Base-by-base conservation (phyloP, 1,140 invertebrate species). In the Chionoecetes opilio region DNA sequence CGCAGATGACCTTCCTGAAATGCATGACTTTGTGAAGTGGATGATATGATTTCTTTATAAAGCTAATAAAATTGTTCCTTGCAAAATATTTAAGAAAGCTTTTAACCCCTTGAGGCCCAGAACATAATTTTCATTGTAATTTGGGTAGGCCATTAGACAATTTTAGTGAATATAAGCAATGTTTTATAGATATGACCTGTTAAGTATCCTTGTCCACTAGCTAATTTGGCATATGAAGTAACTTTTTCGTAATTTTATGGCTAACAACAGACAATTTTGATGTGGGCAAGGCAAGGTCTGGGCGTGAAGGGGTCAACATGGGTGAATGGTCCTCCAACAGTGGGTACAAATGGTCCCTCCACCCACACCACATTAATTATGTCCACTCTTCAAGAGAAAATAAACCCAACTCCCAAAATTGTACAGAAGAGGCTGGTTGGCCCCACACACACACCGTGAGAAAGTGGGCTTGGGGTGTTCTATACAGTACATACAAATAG, bases 401-500 rank as follows among this genome's bases (percentile, higher is more conserved):
- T n/a, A n/a, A 95, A 63, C 38, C 90, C 85, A 88, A 87, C 85
- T 92, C 91, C 94, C 90, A 92, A 86, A 95, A 92, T 95, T 95
- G 91, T 95, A 95, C 94, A 95, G 92, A 86, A 89, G 41, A 75
- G 75, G 90, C 91, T 37, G 41, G 94, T 63, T 29, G 87, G 34
- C 17, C 34, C 37, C 21, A 34, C 53, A 41, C 87, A n/a, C 32
- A 32, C 46, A 46, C 63, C 38, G 46, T 35, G 82, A 92, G 84
- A 88, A 84, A 92, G 89, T 88, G 63, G 91, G 90, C 63, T 92
- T 85, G 63, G 41, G 94, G 90, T 91, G 75, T 92, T 89, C 37
- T 95, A 93, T 95, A 95, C 94, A 95, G 63, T 95, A 95, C 91
- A 95, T 95, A 95, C 92, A 95, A 75, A 95, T 93, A 95, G 82